phyloP scores from a whole-genome alignment of 2,888 invertebrate genomes.

The Cynaeus angustus region DNA sequence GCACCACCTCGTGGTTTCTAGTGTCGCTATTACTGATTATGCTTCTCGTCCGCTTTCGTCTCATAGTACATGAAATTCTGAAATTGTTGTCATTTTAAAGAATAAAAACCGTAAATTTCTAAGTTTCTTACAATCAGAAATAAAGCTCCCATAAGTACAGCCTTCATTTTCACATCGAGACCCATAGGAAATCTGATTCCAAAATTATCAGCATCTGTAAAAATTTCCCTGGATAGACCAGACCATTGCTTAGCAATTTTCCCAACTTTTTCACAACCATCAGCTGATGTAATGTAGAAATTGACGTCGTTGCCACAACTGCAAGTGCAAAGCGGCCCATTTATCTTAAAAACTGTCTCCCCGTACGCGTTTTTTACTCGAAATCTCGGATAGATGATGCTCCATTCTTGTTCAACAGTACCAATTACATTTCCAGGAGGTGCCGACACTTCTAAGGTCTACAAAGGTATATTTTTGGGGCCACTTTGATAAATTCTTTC shows the following conservation, averaged over 20 bases:
- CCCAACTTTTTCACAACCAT: not conserved
- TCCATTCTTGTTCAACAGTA: not conserved
- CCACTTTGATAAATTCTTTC: too few species aligned
- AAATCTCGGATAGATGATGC: not conserved
- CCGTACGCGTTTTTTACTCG: not conserved
- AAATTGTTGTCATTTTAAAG: not conserved
- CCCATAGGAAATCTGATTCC: not conserved
- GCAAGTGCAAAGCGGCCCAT: not conserved
- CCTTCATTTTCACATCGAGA: conserved; percentile 9
- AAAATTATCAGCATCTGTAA: not conserved
- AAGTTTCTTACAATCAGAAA: not conserved
- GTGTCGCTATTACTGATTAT: not conserved
- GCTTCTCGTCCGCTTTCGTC: not conserved
- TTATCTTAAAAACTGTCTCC: not conserved
- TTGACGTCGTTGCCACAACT: not conserved
- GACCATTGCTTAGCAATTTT: not conserved
- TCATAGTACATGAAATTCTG: not conserved
- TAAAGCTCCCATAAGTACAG: not conserved
- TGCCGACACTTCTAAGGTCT: not conserved
- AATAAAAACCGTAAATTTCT: too few species aligned
- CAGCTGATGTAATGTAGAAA: not conserved
- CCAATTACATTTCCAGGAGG: not conserved
- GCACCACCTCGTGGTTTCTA: too few species aligned
- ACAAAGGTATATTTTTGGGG: not conserved
- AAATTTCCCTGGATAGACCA: not conserved